Conservation (phyloP, 1,140 invertebrate species). For the Phenacoccus solenopsis region DNA sequence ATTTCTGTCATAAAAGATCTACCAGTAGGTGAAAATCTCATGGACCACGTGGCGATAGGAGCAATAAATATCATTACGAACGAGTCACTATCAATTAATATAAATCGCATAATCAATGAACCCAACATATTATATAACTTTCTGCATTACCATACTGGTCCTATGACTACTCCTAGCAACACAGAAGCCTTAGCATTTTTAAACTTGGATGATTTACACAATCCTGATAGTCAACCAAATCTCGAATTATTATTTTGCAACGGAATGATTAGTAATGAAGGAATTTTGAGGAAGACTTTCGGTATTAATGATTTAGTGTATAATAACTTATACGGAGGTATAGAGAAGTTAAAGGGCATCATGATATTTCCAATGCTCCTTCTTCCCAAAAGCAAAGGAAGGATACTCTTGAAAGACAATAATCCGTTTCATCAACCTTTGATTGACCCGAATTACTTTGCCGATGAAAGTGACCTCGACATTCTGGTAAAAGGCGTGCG, state of each 20-base stretch:
- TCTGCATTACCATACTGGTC: slow-evolving; percentile 45
- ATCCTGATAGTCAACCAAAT: background rate
- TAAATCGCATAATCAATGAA: slow-evolving; percentile 20
- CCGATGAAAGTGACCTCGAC: slow-evolving; percentile 51
- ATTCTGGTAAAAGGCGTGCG: slow-evolving; percentile 59
- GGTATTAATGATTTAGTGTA: slow-evolving; percentile 23
- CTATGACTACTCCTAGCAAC: slow-evolving; percentile 62
- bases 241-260: slow-evolving; percentile 17
- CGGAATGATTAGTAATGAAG: background rate
- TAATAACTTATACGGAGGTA: slow-evolving; percentile 20
- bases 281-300: slow-evolving; percentile 11
- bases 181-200: slow-evolving; percentile 57
- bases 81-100: slow-evolving; percentile 28
- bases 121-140: slow-evolving; percentile 35
- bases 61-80: slow-evolving; percentile 53
- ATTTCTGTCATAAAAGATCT: slow-evolving; percentile 19
- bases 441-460: slow-evolving; percentile 70
- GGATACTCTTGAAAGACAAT: slow-evolving; percentile 44
- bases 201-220: background rate
- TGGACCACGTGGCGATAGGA: slow-evolving; percentile 42
- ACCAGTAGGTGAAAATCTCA: slow-evolving; percentile 18
- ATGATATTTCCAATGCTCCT: slow-evolving; percentile 50
- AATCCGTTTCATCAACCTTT: slow-evolving; percentile 56
- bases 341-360: slow-evolving; percentile 39
- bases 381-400: slow-evolving; percentile 55